Evolutionary conservation across 1,140 invertebrate species (phyloP), one percentile per base, ranked within the genome.

Genomic region (Caerostris darwini): DNA sequence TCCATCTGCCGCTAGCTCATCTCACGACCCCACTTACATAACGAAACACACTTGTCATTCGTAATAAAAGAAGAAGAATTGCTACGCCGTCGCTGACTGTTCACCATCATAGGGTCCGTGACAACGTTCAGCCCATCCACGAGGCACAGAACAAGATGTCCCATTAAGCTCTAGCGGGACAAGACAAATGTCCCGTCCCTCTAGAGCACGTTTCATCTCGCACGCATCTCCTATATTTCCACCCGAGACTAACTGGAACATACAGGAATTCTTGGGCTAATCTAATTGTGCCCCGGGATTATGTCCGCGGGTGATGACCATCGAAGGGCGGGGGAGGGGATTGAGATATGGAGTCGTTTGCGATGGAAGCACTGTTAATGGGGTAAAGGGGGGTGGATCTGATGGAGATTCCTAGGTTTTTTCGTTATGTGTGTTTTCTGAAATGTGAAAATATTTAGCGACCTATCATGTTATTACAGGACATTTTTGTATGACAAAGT

Each of bases 261-360:
- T 50, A 34, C 56, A 58, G 85, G 17, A 64, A 87, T 50, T 87
- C 56, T 34, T 50, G 56, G 57, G 19, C 34, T 87, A 87, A 87
- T 87, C 85, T 87, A 87, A 87, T 87, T 87, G 85, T 87, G 85
- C 58, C n/a, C 19, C 58, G 17, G 85, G 85, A 87, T 87, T 87
- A 87, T 87, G 85, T 87, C 85, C 58, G 7, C 58, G 34, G 34
- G 85, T 61, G 57, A 61, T 87, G 85, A 61, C 58, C 85, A 19
- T 14, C n/a, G 58, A 87, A 87, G 3, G 58, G 85, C n/a, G n/a
- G 17, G 34, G 17, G 58, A 50, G 34, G 34, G 58, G 85, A 57
- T 57, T 85, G 82, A 85, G 53, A 87, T 87, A 87, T 87, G 85
- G 50, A 87, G 58, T 59, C 85, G 58, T 87, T 87, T 87, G 53